These are phyloP conservation scores for Laspeyria flexula DNA, from an alignment of 2,888 invertebrate species.

Conservation along the genomic window DNA sequence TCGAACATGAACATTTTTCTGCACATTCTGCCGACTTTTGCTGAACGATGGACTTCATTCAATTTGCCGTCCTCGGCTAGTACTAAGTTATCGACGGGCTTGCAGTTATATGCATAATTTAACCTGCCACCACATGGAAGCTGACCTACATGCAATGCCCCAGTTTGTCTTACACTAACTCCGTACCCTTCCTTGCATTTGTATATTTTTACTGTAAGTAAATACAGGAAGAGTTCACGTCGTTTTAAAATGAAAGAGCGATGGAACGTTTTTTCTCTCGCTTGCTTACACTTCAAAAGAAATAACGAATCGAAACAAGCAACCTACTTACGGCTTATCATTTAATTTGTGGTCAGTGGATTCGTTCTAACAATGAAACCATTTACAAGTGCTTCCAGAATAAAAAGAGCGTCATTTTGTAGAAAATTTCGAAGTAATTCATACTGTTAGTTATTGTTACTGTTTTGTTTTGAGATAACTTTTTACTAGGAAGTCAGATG, in stretches of 20 bases:
- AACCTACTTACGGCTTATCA: slow-evolving; percentile 16
- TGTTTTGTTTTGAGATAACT: background rate
- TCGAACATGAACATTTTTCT: background rate
- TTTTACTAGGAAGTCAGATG: too few relatives aligned
- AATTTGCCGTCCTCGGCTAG: slow-evolving; percentile 18
- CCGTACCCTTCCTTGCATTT: slow-evolving; percentile 37
- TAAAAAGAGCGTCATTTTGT: slow-evolving; percentile 5
- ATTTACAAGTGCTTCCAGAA: slow-evolving; percentile 6
- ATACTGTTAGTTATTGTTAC: background rate
- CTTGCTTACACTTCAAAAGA: slow-evolving; percentile 31
- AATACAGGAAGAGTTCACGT: slow-evolving; percentile 35
- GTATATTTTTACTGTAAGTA: slow-evolving; percentile 38
- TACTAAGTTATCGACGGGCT: slow-evolving; percentile 38
- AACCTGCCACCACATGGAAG: slow-evolving; percentile 36
- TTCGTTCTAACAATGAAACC: slow-evolving; percentile 7
- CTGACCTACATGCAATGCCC: slow-evolving; percentile 46
- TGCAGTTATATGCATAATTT: slow-evolving; percentile 54
- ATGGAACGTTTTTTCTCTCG: slow-evolving; percentile 31
- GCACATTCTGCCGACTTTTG: slow-evolving; percentile 4
- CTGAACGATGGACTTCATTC: slow-evolving; percentile 23
- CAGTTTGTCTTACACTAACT: slow-evolving; percentile 43
- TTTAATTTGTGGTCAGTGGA: slow-evolving; percentile 10
- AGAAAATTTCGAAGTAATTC: slow-evolving; percentile 1
- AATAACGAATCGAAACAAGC: slow-evolving; percentile 16
- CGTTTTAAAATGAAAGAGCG: slow-evolving; percentile 26